phyloP scores from a whole-genome alignment of 2,797 vertebrate species.

The Typhlichthys subterraneus region DNA sequence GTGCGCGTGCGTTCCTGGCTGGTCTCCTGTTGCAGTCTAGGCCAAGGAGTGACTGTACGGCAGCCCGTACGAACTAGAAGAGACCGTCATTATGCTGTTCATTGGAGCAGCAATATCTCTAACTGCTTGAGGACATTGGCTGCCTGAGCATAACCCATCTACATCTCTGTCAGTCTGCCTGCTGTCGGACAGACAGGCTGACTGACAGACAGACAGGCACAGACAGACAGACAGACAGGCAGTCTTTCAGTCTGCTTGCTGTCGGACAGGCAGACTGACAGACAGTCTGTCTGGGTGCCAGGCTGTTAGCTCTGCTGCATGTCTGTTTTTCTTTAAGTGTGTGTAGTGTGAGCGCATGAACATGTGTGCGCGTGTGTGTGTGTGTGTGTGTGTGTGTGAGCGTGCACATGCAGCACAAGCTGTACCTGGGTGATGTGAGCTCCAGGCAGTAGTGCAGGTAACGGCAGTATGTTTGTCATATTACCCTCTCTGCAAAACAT shows the following conservation, averaged over 20 bases:
- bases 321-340: background rate
- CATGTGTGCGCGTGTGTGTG: constrained; percentile 9
- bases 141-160: constrained; percentile 52
- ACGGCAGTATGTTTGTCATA: constrained; percentile 50
- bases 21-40: constrained; percentile 57
- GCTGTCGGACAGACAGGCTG: constrained; percentile 6
- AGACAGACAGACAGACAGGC: background rate
- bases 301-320: background rate
- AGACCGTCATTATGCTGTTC: constrained; percentile 78
- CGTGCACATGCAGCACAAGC: constrained; percentile 19
- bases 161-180: background rate
- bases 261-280: constrained; percentile 5
- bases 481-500: constrained; percentile 21
- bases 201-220: background rate
- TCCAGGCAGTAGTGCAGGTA: constrained; percentile 52
- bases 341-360: constrained; percentile 15
- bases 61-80: constrained; percentile 64
- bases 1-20: background rate
- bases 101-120: constrained; percentile 75
- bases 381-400: constrained; percentile 26
- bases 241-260: background rate
- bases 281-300: constrained; percentile 15
- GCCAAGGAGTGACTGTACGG: constrained; percentile 51
- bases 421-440: constrained; percentile 43
- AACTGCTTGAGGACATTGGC: constrained; percentile 69